Percentiles rank a stretch among this genome's conserved stretches.
Conservation (phyloP, 2,113 vertebrate species). For the Prunella fulvescens region DNA sequence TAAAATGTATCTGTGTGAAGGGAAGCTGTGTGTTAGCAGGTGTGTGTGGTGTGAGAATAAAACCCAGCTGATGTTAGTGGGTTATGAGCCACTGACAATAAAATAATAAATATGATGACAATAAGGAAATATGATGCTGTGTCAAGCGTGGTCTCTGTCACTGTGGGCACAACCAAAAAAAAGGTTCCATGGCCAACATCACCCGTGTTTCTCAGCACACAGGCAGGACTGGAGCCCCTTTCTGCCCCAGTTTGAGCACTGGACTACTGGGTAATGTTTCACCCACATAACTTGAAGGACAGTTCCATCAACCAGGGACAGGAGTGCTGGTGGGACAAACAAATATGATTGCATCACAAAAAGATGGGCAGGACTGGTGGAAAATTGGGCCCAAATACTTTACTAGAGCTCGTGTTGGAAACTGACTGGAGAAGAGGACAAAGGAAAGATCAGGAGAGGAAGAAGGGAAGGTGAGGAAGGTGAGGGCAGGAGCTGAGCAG, state of each 20-base stretch:
- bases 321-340: neutral
- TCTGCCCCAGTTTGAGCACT: neutral
- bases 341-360: neutral
- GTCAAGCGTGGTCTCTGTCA: neutral
- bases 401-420: constrained; percentile 74
- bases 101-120: neutral
- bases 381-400: constrained; percentile 71
- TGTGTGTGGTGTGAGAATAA: neutral
- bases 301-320: neutral
- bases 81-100: neutral
- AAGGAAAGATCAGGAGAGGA: constrained; percentile 65
- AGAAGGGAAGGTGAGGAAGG: neutral
- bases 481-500: neutral
- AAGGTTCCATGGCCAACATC: neutral
- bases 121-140: neutral
- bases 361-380: constrained; percentile 62
- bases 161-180: neutral
- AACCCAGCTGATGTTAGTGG: neutral
- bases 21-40: neutral
- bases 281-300: neutral
- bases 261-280: neutral
- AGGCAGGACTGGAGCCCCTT: neutral
- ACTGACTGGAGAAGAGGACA: constrained; percentile 79
- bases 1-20: neutral
- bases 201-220: rapidly evolving